Base-by-base conservation (phyloP, 2,888 invertebrate genomes). In the Catocala nupta region DNA sequence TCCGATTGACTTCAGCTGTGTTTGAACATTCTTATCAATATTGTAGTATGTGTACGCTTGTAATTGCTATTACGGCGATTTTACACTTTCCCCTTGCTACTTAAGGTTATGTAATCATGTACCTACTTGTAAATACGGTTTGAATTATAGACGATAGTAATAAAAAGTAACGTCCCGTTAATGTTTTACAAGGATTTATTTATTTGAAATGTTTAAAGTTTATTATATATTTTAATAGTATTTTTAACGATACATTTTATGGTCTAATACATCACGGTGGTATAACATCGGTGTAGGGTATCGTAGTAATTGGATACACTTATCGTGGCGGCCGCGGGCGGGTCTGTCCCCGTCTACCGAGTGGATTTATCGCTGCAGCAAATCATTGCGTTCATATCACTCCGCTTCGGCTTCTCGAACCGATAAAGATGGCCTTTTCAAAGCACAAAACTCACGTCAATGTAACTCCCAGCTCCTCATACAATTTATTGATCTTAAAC, bases 291-390 rank as follows among this genome's bases (percentile, higher is more conserved):
- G 85, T 83, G 83, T 87, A 83, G 81, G 83, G 87, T 86, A 87
- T 89, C 86, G 80, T 85, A 76, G 79, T 92, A 92, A 92, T 92
- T 91, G 91, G 91, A 91, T 91, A 90, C 90, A 90, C 89, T 90
- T 91, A 90, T 86, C 87, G 86, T 82, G 85, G 83, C 81, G 78
- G 90, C 92, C 90, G 83, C 86, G 82, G 90, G 90, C 90, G 82
- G 82, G 84, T 84, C 86, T 84, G 89, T 86, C 85, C 85, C 87
- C 85, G 86, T 87, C 88, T 79, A 76, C 78, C 78, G 75, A 77
- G 68, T 79, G 83, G 83, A 90, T 91, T 92, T 91, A 91, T 91
- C 82, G 87, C 83, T 74, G 80, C 82, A 73, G 89, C 90, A 90
- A 91, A 91, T 90, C 90, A 91, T 89, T 89, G 85, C 85, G 83